These are phyloP conservation scores for Gadopsis bispinosus DNA, from an alignment of 2,797 vertebrate genomes.

Conservation along the genomic window DNA sequence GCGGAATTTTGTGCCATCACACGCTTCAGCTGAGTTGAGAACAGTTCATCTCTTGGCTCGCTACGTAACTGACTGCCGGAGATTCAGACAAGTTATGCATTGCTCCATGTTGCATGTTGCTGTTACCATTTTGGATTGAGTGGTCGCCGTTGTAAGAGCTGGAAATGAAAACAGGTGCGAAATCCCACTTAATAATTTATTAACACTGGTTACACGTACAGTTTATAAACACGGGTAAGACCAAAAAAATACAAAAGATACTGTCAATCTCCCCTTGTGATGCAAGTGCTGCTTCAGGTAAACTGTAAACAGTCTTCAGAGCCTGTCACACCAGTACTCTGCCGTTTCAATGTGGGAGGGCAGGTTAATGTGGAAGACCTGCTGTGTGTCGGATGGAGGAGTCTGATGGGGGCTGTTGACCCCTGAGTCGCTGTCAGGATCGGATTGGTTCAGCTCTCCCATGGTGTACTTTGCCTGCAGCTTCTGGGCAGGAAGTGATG, in stretches of 20 bases:
- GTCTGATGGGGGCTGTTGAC: constrained; percentile 81
- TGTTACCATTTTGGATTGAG: constrained; percentile 2
- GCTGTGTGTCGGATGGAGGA: constrained; percentile 73
- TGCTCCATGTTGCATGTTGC: background rate
- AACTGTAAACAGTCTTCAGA: constrained; percentile 74
- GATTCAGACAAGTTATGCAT: background rate
- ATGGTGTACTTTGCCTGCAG: constrained; percentile 51
- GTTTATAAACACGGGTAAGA: constrained; percentile 54
- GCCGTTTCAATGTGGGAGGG: constrained; percentile 83
- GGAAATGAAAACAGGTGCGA: constrained; percentile 39
- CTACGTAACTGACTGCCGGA: constrained; percentile 19
- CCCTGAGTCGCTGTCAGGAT: constrained; percentile 76
- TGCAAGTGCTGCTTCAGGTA: constrained; percentile 50
- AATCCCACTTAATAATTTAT: constrained; percentile 67
- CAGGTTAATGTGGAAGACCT: constrained; percentile 71
- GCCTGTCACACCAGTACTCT: constrained; percentile 87
- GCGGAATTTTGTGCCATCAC: constrained; percentile 30
- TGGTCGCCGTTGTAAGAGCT: background rate
- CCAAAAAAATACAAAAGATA: constrained; percentile 69
- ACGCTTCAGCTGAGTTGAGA: constrained; percentile 38
- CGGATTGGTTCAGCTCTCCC: constrained; percentile 37
- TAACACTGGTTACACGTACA: constrained; percentile 48
- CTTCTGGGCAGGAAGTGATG: constrained; percentile 47
- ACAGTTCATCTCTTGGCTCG: constrained; percentile 35
- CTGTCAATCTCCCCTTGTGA: constrained; percentile 39